phyloP scores from a whole-genome alignment of 30 jellyfish, hydroid and myxozoan genomes.

The Calvadosia cruxmelitensis region DNA sequence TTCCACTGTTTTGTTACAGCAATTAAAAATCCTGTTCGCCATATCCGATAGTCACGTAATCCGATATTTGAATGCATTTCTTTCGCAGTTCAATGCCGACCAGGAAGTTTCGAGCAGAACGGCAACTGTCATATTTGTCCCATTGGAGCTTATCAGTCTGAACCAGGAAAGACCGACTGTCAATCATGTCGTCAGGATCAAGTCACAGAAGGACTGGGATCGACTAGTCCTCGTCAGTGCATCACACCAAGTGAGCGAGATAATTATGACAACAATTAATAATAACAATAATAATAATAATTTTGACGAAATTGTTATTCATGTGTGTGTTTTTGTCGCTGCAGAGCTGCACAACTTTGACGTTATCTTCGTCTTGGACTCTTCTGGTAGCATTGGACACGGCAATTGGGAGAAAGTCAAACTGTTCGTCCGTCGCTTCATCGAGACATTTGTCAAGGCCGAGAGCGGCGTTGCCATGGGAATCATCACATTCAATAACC shows the following conservation, averaged over 20 bases:
- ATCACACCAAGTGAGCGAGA: conserved; percentile 28
- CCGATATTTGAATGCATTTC: background rate
- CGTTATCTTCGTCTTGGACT: conserved; percentile 27
- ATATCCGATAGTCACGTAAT: background rate
- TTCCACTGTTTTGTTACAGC: no score
- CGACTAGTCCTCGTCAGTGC: conserved; percentile 22
- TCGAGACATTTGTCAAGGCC: conserved; percentile 10
- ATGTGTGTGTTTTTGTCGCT: background rate
- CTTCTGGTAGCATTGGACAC: conserved; percentile 50
- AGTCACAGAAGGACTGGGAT: conserved; percentile 27
- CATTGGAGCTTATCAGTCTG: conserved; percentile 37
- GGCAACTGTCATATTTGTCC: conserved; percentile 27
- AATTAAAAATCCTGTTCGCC: no score
- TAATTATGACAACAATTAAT: background rate
- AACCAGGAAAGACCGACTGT: conserved; percentile 31
- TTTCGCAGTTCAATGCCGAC: conserved; percentile 31
- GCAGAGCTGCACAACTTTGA: conserved; percentile 17
- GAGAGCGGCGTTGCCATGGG: conserved; percentile 31
- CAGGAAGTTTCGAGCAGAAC: conserved; percentile 21
- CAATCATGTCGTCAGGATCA: conserved; percentile 9
- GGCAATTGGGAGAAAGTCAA: conserved; percentile 36
- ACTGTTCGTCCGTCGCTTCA: conserved; percentile 11
- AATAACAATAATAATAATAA: no score
- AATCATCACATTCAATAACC: conserved; percentile 17
- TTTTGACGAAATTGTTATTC: no score